Conservation (phyloP, 1,140 invertebrate genomes). For the Drosophila trapezifrons region DNA sequence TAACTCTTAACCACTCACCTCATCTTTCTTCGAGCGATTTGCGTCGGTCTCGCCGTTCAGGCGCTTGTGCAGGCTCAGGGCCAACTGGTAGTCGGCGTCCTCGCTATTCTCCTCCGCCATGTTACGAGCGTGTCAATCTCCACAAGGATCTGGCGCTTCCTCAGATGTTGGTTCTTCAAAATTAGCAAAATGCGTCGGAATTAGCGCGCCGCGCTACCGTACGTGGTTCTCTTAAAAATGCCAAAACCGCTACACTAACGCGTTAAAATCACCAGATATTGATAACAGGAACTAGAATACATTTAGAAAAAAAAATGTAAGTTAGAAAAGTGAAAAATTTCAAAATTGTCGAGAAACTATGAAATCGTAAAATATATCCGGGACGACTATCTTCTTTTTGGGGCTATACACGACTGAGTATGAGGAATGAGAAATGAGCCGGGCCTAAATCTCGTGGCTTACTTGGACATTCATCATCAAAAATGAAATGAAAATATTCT, state of each 20-base stretch:
- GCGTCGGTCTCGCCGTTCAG: background rate
- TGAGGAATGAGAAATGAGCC: background rate
- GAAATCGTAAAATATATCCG: too few species aligned
- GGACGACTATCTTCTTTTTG: too few species aligned
- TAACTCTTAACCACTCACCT: background rate
- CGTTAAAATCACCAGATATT: background rate
- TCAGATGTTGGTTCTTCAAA: background rate
- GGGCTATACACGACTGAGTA: too few species aligned
- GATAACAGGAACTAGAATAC: too few species aligned
- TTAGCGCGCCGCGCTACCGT: background rate
- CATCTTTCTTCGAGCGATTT: background rate
- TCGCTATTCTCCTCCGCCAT: background rate
- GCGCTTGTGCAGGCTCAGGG: background rate
- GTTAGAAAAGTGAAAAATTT: too few species aligned
- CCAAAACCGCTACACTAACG: background rate
- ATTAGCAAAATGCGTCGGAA: background rate
- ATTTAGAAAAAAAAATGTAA: too few species aligned
- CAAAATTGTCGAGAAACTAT: too few species aligned
- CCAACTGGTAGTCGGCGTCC: slow-evolving; percentile 2
- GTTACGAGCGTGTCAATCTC: too few species aligned
- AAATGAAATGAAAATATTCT: background rate
- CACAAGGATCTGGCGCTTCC: background rate
- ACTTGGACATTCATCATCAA: background rate
- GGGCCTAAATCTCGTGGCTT: background rate
- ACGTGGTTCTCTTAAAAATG: background rate